Percentiles rank a stretch among this genome's conserved stretches.
phyloP scores from a whole-genome alignment of 2,888 invertebrate genomes.

The Mechanitis mazaeus region DNA sequence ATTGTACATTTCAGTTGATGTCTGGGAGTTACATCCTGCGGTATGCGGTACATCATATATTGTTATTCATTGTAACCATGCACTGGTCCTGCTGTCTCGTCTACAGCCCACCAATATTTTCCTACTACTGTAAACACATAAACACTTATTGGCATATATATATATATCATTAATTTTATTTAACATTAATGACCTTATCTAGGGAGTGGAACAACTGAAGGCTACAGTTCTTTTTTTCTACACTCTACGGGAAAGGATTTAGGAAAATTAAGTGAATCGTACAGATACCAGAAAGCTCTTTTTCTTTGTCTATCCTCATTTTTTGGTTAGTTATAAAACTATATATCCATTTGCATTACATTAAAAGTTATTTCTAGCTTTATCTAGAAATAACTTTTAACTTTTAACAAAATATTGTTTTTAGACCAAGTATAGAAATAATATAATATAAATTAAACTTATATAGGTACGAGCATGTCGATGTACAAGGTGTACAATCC shows the following conservation, averaged over 20 bases:
- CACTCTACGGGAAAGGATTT: constrained; percentile 25
- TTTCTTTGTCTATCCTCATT: constrained; percentile 45
- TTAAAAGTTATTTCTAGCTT: too few relatives aligned
- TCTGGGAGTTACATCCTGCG: constrained; percentile 41
- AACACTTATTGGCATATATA: not conserved
- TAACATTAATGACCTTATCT: constrained; percentile 13
- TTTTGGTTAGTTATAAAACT: constrained; percentile 38
- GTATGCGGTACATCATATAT: constrained; percentile 33
- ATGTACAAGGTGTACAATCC: constrained; percentile 36
- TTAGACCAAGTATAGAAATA: too few relatives aligned
- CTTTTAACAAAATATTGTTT: too few relatives aligned
- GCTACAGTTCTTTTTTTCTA: constrained; percentile 37
- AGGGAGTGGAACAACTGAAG: constrained; percentile 34
- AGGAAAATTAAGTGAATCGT: constrained; percentile 17
- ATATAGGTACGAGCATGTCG: constrained; percentile 46
- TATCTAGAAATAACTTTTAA: too few relatives aligned
- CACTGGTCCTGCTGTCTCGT: constrained; percentile 49
- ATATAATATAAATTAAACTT: too few relatives aligned
- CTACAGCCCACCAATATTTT: constrained; percentile 38
- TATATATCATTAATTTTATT: not conserved
- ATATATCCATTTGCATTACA: too few relatives aligned
- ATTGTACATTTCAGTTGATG: constrained; percentile 35
- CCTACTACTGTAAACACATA: constrained; percentile 46
- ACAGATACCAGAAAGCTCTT: constrained; percentile 41
- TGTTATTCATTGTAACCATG: constrained; percentile 39